Conservation (phyloP, 2,888 invertebrate species). For the Thalpophila matura region DNA sequence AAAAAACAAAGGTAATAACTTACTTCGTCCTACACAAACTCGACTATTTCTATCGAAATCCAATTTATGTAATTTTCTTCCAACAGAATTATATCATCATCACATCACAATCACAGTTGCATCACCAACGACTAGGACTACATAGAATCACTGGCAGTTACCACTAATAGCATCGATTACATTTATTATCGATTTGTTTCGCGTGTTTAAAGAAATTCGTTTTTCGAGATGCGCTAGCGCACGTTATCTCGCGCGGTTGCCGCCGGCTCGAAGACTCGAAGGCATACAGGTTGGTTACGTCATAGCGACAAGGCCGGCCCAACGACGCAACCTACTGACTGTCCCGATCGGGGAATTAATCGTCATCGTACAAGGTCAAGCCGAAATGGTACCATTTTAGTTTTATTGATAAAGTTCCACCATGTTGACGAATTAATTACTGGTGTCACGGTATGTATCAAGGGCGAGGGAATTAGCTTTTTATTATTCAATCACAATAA, state of each 20-base stretch:
- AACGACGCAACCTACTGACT: slow-evolving; percentile 77
- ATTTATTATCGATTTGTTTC: slow-evolving; percentile 59
- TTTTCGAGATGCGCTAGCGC: slow-evolving; percentile 76
- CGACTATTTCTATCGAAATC: slow-evolving; percentile 43
- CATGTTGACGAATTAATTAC: slow-evolving; percentile 48
- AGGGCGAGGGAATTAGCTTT: not conserved
- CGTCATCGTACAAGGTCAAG: slow-evolving; percentile 75
- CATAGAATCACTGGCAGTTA: slow-evolving; percentile 35
- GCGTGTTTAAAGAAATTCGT: slow-evolving; percentile 59
- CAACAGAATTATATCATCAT: slow-evolving; percentile 34
- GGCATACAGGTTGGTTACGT: slow-evolving; percentile 82
- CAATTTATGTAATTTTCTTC: slow-evolving; percentile 24
- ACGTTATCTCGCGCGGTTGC: slow-evolving; percentile 74
- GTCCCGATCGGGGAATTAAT: slow-evolving; percentile 79
- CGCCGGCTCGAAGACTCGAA: slow-evolving; percentile 76
- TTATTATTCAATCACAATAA: no score
- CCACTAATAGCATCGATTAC: slow-evolving; percentile 35
- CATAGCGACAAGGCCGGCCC: slow-evolving; percentile 77
- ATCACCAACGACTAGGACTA: slow-evolving; percentile 15
- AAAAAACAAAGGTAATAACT: slow-evolving; percentile 22
- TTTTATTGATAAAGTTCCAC: slow-evolving; percentile 58
- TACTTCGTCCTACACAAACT: slow-evolving; percentile 42
- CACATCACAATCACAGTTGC: slow-evolving; percentile 28
- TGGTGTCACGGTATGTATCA: slow-evolving; percentile 8
- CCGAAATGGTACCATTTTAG: slow-evolving; percentile 67